Percentiles rank a stretch among this genome's conserved stretches.
Conservation (phyloP, 2,888 invertebrate species). For the Metacarcinus magister region DNA sequence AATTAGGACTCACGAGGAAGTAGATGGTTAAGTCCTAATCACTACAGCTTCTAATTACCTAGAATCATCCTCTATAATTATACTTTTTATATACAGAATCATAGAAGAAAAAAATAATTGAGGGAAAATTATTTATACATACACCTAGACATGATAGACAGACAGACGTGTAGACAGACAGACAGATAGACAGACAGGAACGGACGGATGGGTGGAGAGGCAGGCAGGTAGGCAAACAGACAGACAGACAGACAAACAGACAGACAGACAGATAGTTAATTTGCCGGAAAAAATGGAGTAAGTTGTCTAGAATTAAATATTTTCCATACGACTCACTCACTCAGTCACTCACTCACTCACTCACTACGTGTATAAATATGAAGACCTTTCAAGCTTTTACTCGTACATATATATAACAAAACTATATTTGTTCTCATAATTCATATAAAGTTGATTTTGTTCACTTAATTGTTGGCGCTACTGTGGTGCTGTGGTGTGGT, state of each 20-base stretch:
- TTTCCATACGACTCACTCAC: background rate
- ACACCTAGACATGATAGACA: background rate
- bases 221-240: background rate
- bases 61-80: background rate
- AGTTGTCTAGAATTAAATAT: background rate
- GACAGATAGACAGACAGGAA: too few relatives aligned
- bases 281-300: background rate
- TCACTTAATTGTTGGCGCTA: too few relatives aligned
- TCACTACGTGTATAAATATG: background rate
- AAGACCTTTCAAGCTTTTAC: background rate
- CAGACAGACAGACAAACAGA: background rate
- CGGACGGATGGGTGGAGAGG: background rate
- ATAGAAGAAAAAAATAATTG: background rate
- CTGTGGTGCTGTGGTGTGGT: background rate
- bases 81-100: slow-evolving; percentile 26
- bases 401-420: too few relatives aligned
- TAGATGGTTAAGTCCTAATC: background rate
- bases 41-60: background rate
- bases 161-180: background rate
- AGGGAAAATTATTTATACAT: background rate
- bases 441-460: too few relatives aligned
- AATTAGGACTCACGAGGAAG: background rate
- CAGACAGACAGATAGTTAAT: background rate
- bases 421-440: too few relatives aligned
- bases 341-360: too few relatives aligned